phyloP scores from a whole-genome alignment of 92 coral and sea anemone species.

The Bergia puertoricense region DNA sequence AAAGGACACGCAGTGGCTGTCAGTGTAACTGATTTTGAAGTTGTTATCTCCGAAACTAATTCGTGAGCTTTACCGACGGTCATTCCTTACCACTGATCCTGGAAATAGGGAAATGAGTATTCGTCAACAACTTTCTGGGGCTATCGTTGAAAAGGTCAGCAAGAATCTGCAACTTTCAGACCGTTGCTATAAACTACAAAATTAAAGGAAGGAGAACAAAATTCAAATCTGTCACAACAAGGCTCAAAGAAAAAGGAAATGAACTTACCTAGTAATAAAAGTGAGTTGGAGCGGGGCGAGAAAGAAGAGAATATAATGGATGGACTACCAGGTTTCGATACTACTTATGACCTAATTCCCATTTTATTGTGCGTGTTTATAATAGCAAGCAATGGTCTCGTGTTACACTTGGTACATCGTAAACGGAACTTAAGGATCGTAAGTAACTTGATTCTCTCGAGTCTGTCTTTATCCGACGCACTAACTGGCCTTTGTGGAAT shows the following conservation, averaged over 20 bases:
- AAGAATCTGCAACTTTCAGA: background rate
- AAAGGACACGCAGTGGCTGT: background rate
- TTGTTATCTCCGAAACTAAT: no score
- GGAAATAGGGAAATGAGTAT: no score
- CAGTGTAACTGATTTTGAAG: background rate
- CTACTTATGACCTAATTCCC: constrained; percentile 35
- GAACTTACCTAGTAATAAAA: background rate
- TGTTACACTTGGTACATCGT: constrained; percentile 43
- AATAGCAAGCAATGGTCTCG: constrained; percentile 46
- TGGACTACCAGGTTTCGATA: constrained; percentile 23
- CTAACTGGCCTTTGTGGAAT: constrained; percentile 58
- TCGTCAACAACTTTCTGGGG: background rate
- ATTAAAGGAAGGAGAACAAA: background rate
- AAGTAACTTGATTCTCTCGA: constrained; percentile 52
- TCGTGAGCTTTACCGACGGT: background rate
- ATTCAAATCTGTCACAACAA: no score
- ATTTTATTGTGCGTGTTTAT: constrained; percentile 53
- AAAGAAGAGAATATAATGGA: background rate
- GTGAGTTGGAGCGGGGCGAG: background rate
- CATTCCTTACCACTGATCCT: background rate
- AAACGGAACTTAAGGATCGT: constrained; percentile 55
- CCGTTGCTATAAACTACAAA: background rate
- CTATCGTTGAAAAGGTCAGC: no score
- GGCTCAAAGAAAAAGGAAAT: constrained; percentile 22
- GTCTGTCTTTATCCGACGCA: constrained; percentile 62